Evolutionary conservation across 2,797 vertebrate genomes (phyloP).

Genomic region (Cheirogaleus major): DNA sequence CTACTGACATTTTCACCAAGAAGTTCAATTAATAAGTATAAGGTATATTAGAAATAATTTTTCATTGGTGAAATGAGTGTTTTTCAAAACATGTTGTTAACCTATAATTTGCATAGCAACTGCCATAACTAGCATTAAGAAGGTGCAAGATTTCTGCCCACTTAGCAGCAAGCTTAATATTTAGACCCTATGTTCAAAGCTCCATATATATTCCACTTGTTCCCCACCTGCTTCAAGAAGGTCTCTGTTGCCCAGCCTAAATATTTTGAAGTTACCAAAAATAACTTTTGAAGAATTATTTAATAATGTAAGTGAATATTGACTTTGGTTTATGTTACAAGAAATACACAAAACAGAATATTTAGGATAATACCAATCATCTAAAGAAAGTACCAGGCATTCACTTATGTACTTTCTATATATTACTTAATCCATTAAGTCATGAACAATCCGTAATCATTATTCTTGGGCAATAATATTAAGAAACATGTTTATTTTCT

Average conservation of each 20-base stretch:
- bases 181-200: neutral
- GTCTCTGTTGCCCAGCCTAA: neutral
- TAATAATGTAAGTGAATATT: neutral
- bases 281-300: neutral
- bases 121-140: neutral
- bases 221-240: neutral
- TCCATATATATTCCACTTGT: accelerated
- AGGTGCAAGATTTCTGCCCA: neutral
- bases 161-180: neutral
- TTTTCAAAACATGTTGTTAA: neutral
- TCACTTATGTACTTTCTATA: too few relatives aligned
- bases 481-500: neutral
- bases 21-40: neutral
- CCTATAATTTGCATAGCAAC: neutral
- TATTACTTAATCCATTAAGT: neutral
- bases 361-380: neutral
- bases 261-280: neutral
- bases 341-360: neutral
- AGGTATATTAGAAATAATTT: neutral
- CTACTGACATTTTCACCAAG: neutral
- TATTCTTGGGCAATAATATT: neutral
- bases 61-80: neutral
- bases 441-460: neutral
- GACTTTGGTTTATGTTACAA: neutral
- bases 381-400: neutral